Conservation (phyloP, 2,113 vertebrate genomes). For the Seriola quinqueradiata region DNA sequence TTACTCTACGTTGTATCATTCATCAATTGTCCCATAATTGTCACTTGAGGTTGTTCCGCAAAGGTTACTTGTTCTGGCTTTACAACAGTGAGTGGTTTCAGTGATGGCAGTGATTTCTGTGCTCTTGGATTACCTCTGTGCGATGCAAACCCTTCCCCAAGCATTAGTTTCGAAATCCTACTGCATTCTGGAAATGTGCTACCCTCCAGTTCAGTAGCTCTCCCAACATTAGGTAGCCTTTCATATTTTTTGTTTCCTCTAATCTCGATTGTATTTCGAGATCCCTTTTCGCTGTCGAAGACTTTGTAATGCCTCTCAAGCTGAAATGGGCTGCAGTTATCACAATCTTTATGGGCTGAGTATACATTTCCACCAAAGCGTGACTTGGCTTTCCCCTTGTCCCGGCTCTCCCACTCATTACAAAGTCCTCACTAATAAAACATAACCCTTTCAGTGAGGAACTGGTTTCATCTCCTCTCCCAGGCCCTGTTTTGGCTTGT, state of each 20-base stretch:
- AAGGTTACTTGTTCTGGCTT: neutral
- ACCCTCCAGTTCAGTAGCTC: conserved; percentile 60
- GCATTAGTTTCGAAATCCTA: conserved; percentile 54
- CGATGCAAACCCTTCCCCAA: conserved; percentile 38
- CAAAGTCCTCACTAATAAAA: conserved; percentile 76
- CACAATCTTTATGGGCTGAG: conserved; percentile 72
- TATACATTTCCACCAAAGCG: conserved; percentile 76
- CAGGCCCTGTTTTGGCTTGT: conserved; percentile 63
- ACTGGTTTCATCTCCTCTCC: conserved; percentile 69
- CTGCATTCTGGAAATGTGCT: conserved; percentile 31
- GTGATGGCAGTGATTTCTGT: conserved; percentile 12
- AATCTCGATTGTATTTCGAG: conserved; percentile 70
- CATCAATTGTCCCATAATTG: conserved; percentile 3
- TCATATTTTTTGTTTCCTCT: conserved; percentile 30
- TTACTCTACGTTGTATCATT: conserved; percentile 2
- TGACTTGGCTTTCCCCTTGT: conserved; percentile 63
- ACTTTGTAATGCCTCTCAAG: conserved; percentile 67
- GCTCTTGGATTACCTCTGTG: conserved; percentile 43
- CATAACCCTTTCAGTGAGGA: conserved; percentile 72
- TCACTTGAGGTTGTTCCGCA: neutral
- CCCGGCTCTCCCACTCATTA: conserved; percentile 56
- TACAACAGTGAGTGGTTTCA: conserved; percentile 14
- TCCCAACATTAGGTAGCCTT: conserved; percentile 46
- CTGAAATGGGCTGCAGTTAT: conserved; percentile 69
- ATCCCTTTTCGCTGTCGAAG: conserved; percentile 48